Evolutionary conservation across 2,113 vertebrate genomes (phyloP), one percentile per base, ranked within the genome.

Genomic region (Melanotaenia duboulayi): DNA sequence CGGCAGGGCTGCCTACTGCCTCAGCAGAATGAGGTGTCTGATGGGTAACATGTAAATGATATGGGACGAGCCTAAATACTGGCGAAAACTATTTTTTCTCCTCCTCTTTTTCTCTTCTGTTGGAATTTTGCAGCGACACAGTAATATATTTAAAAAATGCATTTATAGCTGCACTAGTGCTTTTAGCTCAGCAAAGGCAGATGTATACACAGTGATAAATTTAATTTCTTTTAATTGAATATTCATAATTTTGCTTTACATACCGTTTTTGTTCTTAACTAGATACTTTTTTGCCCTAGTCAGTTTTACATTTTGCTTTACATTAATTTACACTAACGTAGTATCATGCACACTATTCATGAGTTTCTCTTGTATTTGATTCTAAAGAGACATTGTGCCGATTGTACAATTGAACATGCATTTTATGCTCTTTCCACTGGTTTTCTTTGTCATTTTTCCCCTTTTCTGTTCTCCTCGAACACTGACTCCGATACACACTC

Each of bases 41-140:
- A 89, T 88, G 91, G 88, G 81, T 83, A 89, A 87, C 90, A 84
- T 92, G 91, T 86, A 92, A 93, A 93, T 92, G 90, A 90, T 91
- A 91, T 84, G 85, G 88, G 89, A 89, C 77, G 87, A 89, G 88
- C 80, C 82, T 81, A 81, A 88, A 85, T 63, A 62, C 71, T 74
- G 80, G 40, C 54, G 71, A 74, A 79, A 68, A 78, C 22, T 61
- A 68, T 11, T 72, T 80, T 68, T 84, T 81, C 82, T 80, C 78
- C 78, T 83, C 78, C 74, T 87, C 79, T 77, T 80, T 69, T 50
- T 20, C 74, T 70, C 44, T 22, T 65, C 68, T 56, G 73, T 46
- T 19, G 68, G 69, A 60, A 68, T 28, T 49, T 19, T 63, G 73
- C 78, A 37, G 40, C 50, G 17, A 72, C 8, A 10, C 61, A 55